phyloP scores from a whole-genome alignment of 2,888 invertebrate genomes.

The Hoplodrina blanda region DNA sequence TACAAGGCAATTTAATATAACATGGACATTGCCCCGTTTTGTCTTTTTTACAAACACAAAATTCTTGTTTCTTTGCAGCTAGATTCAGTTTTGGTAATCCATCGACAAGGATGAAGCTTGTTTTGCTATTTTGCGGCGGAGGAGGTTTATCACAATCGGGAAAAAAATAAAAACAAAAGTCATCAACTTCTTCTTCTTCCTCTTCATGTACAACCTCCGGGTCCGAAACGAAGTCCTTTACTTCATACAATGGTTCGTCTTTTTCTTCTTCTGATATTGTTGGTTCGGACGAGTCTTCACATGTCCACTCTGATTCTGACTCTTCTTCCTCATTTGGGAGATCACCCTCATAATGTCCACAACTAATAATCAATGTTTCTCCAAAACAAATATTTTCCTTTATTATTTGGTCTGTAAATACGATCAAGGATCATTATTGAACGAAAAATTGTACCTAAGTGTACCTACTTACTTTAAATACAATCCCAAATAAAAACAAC shows the following conservation, averaged over 20 bases:
- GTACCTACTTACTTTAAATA: background rate
- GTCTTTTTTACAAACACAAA: slow-evolving; percentile 76
- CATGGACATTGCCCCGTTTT: slow-evolving; percentile 80
- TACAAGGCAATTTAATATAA: slow-evolving; percentile 77
- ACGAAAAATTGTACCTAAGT: background rate
- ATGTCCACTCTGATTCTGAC: slow-evolving; percentile 85
- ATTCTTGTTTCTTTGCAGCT: slow-evolving; percentile 40
- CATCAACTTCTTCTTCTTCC: slow-evolving; percentile 73
- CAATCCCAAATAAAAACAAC: too few species aligned
- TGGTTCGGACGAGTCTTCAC: slow-evolving; percentile 72
- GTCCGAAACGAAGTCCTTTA: slow-evolving; percentile 69
- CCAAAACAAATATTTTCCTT: slow-evolving; percentile 89
- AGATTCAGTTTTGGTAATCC: slow-evolving; percentile 83
- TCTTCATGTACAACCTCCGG: slow-evolving; percentile 59
- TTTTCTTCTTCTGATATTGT: slow-evolving; percentile 70
- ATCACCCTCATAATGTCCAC: slow-evolving; percentile 82
- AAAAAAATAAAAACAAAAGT: slow-evolving; percentile 86
- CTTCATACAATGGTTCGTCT: slow-evolving; percentile 65
- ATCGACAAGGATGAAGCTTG: slow-evolving; percentile 78
- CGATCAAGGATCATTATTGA: slow-evolving; percentile 22
- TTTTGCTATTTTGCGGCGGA: slow-evolving; percentile 72
- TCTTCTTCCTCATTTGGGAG: slow-evolving; percentile 70
- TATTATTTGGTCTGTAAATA: slow-evolving; percentile 83
- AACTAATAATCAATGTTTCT: slow-evolving; percentile 90
- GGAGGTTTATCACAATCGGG: slow-evolving; percentile 81